Evolutionary conservation across 2,797 vertebrate genomes (phyloP), one percentile per base, ranked within the genome.

Genomic region (Rhinatrema bivittatum): DNA sequence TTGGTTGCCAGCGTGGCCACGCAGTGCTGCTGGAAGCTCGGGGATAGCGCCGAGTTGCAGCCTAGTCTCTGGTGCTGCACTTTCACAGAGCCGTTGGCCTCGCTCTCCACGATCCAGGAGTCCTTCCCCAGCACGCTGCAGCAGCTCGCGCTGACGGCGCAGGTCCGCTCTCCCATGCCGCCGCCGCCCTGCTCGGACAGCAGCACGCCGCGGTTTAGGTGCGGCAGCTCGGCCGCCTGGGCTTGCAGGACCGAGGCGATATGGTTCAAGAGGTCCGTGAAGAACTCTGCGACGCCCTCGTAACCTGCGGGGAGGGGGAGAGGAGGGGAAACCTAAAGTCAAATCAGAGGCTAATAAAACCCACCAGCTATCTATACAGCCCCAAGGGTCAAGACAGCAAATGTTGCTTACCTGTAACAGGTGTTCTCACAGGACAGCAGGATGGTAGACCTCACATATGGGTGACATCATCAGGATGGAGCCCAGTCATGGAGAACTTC

Each of bases 1-100:
- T 98, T 99, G 41, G 95, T 96, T 41, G 94, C 88, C 80, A 97
- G 79, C 0, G 92, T 92, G 53, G 93, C 88, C 29, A 98, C 94
- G 12, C 95, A 98, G 74, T 98, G 94, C 86, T 97, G 92, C 80
- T 99, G 95, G 82, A 99, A 99, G 85, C 91, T 95, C 57, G 93
- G 91, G 10, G 95, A 93, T 82, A 97, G 79, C 22, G 88, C 67
- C 0, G 91, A 73, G 48, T 91, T 97, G 78, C 93, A 97, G 74
- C 90, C 89, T 47, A 95, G 90, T 92, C 93, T 94, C 87, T 94
- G 95, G 53, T 90, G 86, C 4, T 87, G 77, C 50, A 89, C 78
- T 69, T 93, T 96, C 52, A 82, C 28, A 0, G 78, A 36, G 24
- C 70, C 24, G 16, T 43, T 84, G 15, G 73, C 70, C 11, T 91